Conservation (phyloP, 2,113 vertebrate genomes). For the Oryzias melastigma region DNA sequence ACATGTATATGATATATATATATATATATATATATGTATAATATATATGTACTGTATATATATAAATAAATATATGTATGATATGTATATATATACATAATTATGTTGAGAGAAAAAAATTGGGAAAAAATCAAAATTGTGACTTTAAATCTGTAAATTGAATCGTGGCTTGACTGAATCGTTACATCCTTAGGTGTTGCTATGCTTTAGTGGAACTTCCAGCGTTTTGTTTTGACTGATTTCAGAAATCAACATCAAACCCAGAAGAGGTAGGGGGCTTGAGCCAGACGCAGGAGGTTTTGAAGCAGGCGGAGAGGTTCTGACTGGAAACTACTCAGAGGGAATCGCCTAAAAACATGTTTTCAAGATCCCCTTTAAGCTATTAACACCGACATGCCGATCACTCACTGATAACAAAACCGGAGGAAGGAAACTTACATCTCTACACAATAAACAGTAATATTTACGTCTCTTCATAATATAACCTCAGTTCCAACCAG, state of each 20-base stretch:
- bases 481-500: slow-evolving; percentile 26
- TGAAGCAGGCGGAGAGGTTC: slow-evolving; percentile 7
- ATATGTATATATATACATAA: too few relatives aligned
- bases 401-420: slow-evolving; percentile 34
- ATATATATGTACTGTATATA: too few relatives aligned
- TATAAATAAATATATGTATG: too few relatives aligned
- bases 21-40: too few relatives aligned
- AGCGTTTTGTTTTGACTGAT: slow-evolving; percentile 39
- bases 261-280: slow-evolving; percentile 62
- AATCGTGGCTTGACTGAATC: too few relatives aligned
- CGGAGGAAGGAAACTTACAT: slow-evolving; percentile 32
- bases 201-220: too few relatives aligned
- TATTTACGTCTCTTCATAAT: slow-evolving; percentile 19
- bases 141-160: too few relatives aligned
- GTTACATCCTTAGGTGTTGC: too few relatives aligned
- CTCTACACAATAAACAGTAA: slow-evolving; percentile 33
- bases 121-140: too few relatives aligned
- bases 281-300: slow-evolving; percentile 24
- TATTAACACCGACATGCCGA: slow-evolving; percentile 16
- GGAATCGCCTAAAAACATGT: slow-evolving; percentile 22
- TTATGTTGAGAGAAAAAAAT: too few relatives aligned
- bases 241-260: slow-evolving; percentile 40
- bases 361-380: slow-evolving; percentile 26
- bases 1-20: too few relatives aligned
- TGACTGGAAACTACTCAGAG: slow-evolving; percentile 21